Base-by-base conservation (phyloP, 2,797 vertebrate species). In the Tachyglossus aculeatus region DNA sequence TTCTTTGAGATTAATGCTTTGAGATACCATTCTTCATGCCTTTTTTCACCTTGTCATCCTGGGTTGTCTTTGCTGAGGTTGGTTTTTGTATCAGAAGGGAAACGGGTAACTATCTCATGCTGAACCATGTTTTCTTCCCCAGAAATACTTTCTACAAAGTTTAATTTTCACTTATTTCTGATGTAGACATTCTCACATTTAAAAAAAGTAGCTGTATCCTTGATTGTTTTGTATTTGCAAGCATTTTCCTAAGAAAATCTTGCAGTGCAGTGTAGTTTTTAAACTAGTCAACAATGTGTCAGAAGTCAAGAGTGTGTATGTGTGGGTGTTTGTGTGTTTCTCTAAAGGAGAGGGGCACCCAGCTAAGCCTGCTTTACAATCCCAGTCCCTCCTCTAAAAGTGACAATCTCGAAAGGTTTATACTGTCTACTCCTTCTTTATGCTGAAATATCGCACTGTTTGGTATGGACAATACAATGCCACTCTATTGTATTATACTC, bases 31-130 rank as follows among this genome's bases (percentile, higher is more conserved):
- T 86, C 53, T 63, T 88, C 50, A 80, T 77, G 68, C 37, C 80
- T 83, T 66, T 10, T 56, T 64, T 86, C 72, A n/a, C n/a, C n/a
- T 55, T 79, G 65, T 84, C 66, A 80, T 25, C 41, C 64, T 5
- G 48, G n/a, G 38, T 70, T 72, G 62, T 74, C 32, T 74, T 73
- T 68, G 37, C 24, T 53, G 31, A 80, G 47, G 69, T 67, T 27
- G 65, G 31, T 75, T 76, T 77, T 78, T 53, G 63, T 77, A 50
- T 67, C 59, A 73, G 51, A 69, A 67, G 62, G 81, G 85, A 88
- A 91, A 84, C 81, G 86, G 80, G 80, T 92, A 82, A 66, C 90
- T 89, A 78, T 91, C 89, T 74, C 29, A 62, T 54, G 22, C 9
- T 63, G 37, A 67, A 78, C 19, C 50, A 27, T 24, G 29, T 80